Base-by-base conservation (phyloP, 64 coral and sea anemone genomes). In the Orbicella faveolata region DNA sequence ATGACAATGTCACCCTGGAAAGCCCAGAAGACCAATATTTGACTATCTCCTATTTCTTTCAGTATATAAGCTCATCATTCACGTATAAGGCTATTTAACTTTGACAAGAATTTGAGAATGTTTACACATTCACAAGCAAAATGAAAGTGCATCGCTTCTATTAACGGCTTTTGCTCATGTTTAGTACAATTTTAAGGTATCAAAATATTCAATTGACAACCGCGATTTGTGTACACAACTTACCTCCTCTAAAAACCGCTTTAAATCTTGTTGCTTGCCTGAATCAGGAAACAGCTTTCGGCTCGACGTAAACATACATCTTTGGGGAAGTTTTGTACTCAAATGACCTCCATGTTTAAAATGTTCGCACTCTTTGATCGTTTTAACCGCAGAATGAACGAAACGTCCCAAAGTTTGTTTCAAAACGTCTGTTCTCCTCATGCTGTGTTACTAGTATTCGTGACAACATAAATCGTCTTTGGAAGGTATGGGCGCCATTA, bases 231-330 rank as follows among this genome's bases (percentile, higher is more conserved):
- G 3, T 61, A 52, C 1, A 61, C 16, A 83, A 35, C 84, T 75
- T 79, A 96, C 95, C 95, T 96, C 95, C 70, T 96, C 95, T 20
- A 96, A 84, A 94, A 96, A 96, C 79, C 89, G 66, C 79, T 82
- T 90, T 20, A 96, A 76, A 53, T 96, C 95, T 23, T 88, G 72
- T 65, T 88, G 72, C 61, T 53, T 41, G 61, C 73, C n/a, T 61
- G 72, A 63, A 88, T 48, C 51, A 19, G 37, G 41, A 26, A 72
- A 85, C 37, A 85, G 37, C 82, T 85, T 70, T 72, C 21, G 82
- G 37, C 15, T 25, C n/a, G 82, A 44, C 11, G 64, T 52, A 52
- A 70, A 39, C 41, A 72, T n/a, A 4, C 82, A 37, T n/a, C 65
- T 26, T 30, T 68, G 39, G 51, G 21, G 63, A 53, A 72, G 19